Conservation (phyloP, 2,888 invertebrate species). For the Noctua comes region DNA sequence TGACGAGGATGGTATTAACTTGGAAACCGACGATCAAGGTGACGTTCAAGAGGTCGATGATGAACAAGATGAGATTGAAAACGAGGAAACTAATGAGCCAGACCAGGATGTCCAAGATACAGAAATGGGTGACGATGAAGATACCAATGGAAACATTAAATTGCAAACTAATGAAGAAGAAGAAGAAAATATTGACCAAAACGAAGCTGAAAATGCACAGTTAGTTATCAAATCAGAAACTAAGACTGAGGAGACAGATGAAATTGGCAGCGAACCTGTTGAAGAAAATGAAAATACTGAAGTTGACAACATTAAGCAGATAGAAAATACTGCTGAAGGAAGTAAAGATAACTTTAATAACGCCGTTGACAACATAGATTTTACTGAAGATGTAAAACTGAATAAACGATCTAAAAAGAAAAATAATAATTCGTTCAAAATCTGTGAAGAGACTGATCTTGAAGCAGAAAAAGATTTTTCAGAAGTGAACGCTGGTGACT, state of each 20-base stretch:
- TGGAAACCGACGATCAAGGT: not conserved
- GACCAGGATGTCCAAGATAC: not conserved
- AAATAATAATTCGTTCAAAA: not conserved
- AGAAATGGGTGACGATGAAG: conserved; percentile 11
- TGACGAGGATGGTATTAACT: conserved; percentile 5
- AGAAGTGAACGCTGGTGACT: conserved; percentile 24
- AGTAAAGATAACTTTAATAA: not conserved
- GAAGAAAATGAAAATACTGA: conserved; percentile 2
- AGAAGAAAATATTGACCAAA: conserved; percentile 7
- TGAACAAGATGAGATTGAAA: not conserved
- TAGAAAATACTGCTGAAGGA: not conserved
- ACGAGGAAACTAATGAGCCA: not conserved
- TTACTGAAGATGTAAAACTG: conserved; percentile 16
- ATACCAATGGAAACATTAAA: conserved; percentile 34
- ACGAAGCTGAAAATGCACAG: conserved; percentile 4
- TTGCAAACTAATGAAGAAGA: conserved; percentile 17
- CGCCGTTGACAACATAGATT: not conserved
- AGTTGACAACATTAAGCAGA: not conserved
- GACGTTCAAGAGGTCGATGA: not conserved
- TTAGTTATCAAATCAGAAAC: not conserved
- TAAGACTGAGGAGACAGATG: not conserved
- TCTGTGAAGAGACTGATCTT: not conserved
- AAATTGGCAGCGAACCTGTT: not conserved
- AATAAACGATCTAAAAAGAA: not conserved
- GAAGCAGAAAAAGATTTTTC: not conserved